Base-by-base conservation (phyloP, 2,888 invertebrate genomes). In the Myopa tessellatipennis region DNA sequence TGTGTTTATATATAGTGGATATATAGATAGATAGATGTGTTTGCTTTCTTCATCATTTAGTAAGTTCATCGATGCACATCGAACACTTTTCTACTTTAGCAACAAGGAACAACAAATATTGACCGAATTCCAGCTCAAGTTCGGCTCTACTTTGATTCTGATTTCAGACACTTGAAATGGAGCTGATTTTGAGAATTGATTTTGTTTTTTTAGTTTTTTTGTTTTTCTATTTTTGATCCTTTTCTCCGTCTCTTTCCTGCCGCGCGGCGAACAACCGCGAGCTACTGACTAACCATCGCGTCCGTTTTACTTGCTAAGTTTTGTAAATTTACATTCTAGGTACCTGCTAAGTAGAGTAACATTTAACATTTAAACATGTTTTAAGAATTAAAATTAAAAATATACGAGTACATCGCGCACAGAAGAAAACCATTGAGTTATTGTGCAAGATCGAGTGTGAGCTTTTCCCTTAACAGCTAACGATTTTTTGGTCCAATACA, bases 401-500 rank as follows among this genome's bases (percentile, higher is more conserved):
- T 26, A 26, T 26, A 45, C 55, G 55, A 55, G n/a, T 14, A 55
- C 50, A 14, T 14, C 8, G 14, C 50, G 55, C 5, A 55, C 4
- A 55, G 55, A n/a, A 55, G n/a, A 55, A 55, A n/a, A 55, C 5
- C n/a, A n/a, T 55, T 3, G n/a, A n/a, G 55, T 55, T n/a, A 16
- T n/a, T n/a, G 55, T 16, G 5, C 16, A n/a, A n/a, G 55, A 55
- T 14, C 45, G 10, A 45, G 45, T 45, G 45, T 45, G 45, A 45
- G 10, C 3, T 26, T 26, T 55, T 55, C n/a, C 5, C 55, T 16
- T 55, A 55, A 55, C 86, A 85, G 90, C 90, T 91, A 87, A 91
- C 88, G 88, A 90, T 89, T 90, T 90, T 91, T 91, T 90, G 90
- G 88, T 88, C 88, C 89, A 90, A 91, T 88, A 87, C 83, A 58